Base-by-base conservation (phyloP, 2,797 vertebrate genomes). In the Cynodonichthys magdalenae region DNA sequence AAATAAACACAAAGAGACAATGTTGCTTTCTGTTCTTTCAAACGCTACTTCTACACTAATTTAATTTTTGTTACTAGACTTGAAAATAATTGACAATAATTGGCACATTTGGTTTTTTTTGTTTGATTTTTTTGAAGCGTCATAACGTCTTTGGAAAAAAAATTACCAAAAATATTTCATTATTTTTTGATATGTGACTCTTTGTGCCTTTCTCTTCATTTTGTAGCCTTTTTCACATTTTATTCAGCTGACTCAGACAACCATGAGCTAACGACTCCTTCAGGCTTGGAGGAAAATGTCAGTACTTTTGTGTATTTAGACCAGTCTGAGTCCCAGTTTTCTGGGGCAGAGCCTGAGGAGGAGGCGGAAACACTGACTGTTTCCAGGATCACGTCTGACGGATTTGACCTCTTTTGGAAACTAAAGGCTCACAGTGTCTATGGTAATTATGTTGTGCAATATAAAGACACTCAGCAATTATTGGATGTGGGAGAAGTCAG, bases 161-260 rank as follows among this genome's bases (percentile, higher is more conserved):
- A 0, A 14, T 15, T 3, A 28, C 10, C 20, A 60, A 50, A 50
- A 0, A 41, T 19, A 48, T 36, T 42, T 31, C 19, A 48, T 59
- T 62, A 31, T 58, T 42, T 80, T 67, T 84, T 76, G 52, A 84
- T 80, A 62, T 86, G 31, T 91, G 59, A 78, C 61, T 78, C 41
- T 85, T 73, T 80, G 29, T 62, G 45, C 47, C 29, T 6, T 31
- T 31, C 8, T 31, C 29, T 47, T 28, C 82, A 70, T 72, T 74
- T 85, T 78, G 83, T 92, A 92, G 91, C 90, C 66, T 87, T 90
- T 79, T 90, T 91, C 75, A 91, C 90, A 7, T 92, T 92, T 86
- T 93, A 91, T 80, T 87, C 90, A 89, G 85, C 91, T 20, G 80
- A 87, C 76, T 80, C 88, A 52, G 88, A 89, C 48, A 79, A 83